Percentiles rank a stretch among this genome's conserved stretches.
Conservation (phyloP, 2,797 vertebrate species). For the Brachyrhaphis roseni region DNA sequence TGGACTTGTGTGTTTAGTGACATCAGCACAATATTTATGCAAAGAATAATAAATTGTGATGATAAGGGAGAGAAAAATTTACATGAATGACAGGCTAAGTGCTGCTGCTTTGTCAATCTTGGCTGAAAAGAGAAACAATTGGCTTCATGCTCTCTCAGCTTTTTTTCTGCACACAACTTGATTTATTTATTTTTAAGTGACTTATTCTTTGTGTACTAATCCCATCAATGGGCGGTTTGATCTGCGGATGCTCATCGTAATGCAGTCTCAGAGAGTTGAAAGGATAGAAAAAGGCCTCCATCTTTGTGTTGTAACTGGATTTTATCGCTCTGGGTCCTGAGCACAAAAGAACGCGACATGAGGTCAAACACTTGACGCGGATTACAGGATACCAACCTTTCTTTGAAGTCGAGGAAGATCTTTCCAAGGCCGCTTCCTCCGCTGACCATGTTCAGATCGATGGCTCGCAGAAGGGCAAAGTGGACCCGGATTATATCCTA, state of each 20-base stretch:
- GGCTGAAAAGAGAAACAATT: conserved; percentile 34
- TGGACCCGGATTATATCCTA: conserved; percentile 96
- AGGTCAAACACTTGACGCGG: not conserved
- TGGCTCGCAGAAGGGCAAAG: conserved; percentile 89
- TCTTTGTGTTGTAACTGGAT: not conserved
- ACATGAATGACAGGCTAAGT: conserved; percentile 19
- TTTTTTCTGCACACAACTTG: conserved; percentile 11
- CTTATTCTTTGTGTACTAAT: conserved; percentile 54
- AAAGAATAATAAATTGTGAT: not conserved
- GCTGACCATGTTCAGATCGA: conserved; percentile 90
- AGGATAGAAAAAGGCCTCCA: not conserved
- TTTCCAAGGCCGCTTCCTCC: conserved; percentile 91
- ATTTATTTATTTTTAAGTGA: conserved; percentile 47
- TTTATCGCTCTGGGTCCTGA: not conserved
- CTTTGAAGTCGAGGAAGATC: conserved; percentile 97
- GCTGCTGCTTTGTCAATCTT: conserved; percentile 30
- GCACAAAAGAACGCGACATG: not conserved
- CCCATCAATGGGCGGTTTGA: conserved; percentile 36
- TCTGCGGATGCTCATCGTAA: conserved; percentile 21
- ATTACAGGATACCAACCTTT: conserved; percentile 83
- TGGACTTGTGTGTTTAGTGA: not conserved
- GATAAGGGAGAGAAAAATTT: not conserved
- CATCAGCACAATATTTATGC: not conserved
- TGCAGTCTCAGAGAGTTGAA: conserved; percentile 14
- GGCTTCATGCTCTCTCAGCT: conserved; percentile 39